Evolutionary conservation across 2,797 vertebrate species (phyloP).

Genomic region (Hypotaenidia philippensis): DNA sequence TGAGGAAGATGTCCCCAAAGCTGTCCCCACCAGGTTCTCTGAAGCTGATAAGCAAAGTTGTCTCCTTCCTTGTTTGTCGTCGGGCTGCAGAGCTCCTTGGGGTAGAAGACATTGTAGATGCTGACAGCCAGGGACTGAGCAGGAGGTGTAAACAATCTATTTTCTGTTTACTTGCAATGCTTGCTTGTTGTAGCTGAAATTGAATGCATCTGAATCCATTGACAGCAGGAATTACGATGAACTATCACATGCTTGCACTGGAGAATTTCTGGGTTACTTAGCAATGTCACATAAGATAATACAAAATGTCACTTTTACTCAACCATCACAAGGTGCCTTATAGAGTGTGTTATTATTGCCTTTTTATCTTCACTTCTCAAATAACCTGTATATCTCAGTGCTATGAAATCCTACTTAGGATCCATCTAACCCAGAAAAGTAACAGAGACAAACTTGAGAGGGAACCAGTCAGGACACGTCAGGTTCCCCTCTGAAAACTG

Average conservation of each 20-base stretch:
- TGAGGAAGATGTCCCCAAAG: background rate
- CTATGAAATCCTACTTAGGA: background rate
- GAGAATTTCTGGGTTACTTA: conserved; percentile 21
- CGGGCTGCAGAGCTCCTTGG: background rate
- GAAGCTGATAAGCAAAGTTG: background rate
- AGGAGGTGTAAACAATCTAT: background rate
- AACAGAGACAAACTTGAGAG: background rate
- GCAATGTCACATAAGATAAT: background rate
- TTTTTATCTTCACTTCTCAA: background rate
- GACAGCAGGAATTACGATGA: conserved; percentile 8
- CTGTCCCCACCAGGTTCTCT: background rate
- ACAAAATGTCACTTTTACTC: conserved; percentile 26
- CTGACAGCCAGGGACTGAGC: background rate
- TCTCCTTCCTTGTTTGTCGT: background rate
- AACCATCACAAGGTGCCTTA: background rate
- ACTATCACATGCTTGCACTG: background rate
- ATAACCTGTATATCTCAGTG: background rate
- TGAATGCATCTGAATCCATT: background rate
- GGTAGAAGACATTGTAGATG: background rate
- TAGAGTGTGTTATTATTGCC: background rate
- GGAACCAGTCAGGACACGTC: background rate
- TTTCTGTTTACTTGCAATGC: background rate
- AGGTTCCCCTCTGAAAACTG: background rate
- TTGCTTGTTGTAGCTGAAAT: background rate
- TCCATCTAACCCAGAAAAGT: background rate